Evolutionary conservation across 2,113 vertebrate genomes (phyloP).

Genomic region (Gallinago jamesoni): DNA sequence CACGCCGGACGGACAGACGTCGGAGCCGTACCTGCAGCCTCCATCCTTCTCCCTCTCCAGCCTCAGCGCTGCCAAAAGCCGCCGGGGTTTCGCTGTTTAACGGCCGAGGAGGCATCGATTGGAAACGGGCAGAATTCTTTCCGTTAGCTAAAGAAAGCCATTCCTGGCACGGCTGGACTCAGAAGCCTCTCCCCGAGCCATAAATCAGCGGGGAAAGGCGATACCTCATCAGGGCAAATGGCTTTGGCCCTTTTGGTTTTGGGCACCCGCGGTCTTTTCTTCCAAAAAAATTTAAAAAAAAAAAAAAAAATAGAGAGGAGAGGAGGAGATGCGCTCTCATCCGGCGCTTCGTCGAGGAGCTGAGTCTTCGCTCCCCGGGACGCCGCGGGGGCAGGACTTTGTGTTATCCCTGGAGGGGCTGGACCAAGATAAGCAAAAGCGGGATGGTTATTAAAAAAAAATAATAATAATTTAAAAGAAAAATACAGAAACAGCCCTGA

Average conservation of each 20-base stretch:
- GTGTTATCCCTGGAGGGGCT: constrained; percentile 9
- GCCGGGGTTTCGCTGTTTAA: rapidly evolving
- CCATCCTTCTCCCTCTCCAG: not conserved
- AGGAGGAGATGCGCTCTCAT: not conserved
- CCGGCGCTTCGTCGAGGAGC: rapidly evolving
- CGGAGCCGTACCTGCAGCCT: rapidly evolving
- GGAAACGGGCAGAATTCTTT: not conserved
- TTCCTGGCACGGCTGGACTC: not conserved
- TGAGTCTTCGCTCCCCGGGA: not conserved
- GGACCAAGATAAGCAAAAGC: not conserved
- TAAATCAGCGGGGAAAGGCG: not conserved
- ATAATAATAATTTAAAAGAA: not conserved
- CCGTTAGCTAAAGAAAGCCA: not conserved
- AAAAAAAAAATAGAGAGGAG: too few species aligned
- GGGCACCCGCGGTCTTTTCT: not conserved
- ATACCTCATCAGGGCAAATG: not conserved
- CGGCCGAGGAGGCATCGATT: not conserved
- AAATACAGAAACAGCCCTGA: not conserved
- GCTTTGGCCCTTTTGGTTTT: not conserved
- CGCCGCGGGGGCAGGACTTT: not conserved
- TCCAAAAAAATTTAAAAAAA: not conserved
- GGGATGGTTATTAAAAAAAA: not conserved
- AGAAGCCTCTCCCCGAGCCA: not conserved
- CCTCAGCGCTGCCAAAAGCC: not conserved
- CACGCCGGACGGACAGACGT: rapidly evolving